These are phyloP conservation scores for Nymphalis c-album DNA, from an alignment of 2,888 invertebrate species.

Conservation along the genomic window DNA sequence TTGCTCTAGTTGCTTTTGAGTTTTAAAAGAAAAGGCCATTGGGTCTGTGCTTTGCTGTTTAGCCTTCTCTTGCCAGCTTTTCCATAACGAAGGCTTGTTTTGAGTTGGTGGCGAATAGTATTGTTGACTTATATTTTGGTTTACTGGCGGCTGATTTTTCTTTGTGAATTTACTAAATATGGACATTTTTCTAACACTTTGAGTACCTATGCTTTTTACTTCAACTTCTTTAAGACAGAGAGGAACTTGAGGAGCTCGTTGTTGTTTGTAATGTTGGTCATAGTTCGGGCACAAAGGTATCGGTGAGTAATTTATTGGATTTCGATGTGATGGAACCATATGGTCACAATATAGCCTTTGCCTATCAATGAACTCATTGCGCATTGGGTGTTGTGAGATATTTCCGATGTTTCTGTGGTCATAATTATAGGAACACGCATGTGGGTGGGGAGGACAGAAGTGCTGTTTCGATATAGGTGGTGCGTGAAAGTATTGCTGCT, in stretches of 20 bases:
- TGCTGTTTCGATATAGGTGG: conserved; percentile 46
- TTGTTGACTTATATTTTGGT: conserved; percentile 16
- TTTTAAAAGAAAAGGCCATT: conserved; percentile 51
- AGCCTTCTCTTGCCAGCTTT: conserved; percentile 52
- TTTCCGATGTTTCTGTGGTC: conserved; percentile 37
- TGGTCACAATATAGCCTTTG: conserved; percentile 34
- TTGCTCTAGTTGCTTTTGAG: conserved; percentile 56
- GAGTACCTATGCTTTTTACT: conserved; percentile 70
- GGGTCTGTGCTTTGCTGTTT: conserved; percentile 48
- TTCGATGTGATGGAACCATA: conserved; percentile 13
- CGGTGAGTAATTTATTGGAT: conserved; percentile 16
- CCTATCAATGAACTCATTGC: conserved; percentile 23
- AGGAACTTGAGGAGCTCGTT: conserved; percentile 53
- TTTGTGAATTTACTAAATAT: conserved; percentile 61
- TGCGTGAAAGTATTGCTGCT: conserved; percentile 55
- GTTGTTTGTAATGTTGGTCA: conserved; percentile 42
- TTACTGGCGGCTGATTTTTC: conserved; percentile 47
- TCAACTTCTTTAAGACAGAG: conserved; percentile 71
- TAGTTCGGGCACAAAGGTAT: conserved; percentile 32
- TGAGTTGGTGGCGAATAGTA: conserved; percentile 26
- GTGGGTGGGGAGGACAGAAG: conserved; percentile 28
- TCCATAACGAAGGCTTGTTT: conserved; percentile 51
- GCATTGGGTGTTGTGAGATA: conserved; percentile 14
- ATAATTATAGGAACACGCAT: conserved; percentile 38
- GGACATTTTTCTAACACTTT: conserved; percentile 66